A percentile compares a stretch with the other conserved stretches of the same genome.
Conservation (phyloP, 2,113 vertebrate genomes). For the Indicator indicator region DNA sequence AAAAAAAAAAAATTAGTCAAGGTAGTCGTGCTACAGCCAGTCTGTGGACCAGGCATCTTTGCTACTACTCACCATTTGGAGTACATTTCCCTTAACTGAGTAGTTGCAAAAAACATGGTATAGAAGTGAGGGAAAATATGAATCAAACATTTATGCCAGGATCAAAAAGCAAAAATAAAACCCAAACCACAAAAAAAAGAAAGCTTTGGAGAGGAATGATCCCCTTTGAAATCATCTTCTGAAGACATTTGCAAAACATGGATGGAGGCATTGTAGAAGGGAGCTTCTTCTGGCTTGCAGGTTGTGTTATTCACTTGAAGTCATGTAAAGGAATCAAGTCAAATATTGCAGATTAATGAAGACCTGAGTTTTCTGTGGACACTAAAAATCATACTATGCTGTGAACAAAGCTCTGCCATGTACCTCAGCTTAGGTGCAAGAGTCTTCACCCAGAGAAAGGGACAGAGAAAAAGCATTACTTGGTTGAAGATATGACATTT, state of each 20-base stretch:
- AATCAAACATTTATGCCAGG: background rate
- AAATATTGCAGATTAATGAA: background rate
- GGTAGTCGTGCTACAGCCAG: background rate
- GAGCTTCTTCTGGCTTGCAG: background rate
- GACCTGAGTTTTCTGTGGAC: background rate
- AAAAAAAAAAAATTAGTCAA: background rate
- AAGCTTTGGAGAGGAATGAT: background rate
- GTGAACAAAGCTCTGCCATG: background rate
- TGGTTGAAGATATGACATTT: background rate
- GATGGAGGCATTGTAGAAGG: background rate
- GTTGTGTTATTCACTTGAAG: background rate
- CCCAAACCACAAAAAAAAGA: background rate
- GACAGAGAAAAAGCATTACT: background rate
- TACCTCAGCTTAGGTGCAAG: background rate
- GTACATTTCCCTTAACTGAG: background rate
- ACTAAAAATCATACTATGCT: background rate
- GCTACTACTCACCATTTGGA: background rate
- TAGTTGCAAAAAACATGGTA: background rate
- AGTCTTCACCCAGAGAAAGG: background rate
- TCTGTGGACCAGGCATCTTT: background rate
- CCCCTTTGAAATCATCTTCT: background rate
- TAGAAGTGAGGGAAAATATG: accelerated
- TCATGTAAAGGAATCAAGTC: background rate
- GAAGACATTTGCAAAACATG: background rate
- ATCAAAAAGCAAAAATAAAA: background rate